Conservation (phyloP, 1,140 invertebrate genomes). For the Plodia interpunctella region DNA sequence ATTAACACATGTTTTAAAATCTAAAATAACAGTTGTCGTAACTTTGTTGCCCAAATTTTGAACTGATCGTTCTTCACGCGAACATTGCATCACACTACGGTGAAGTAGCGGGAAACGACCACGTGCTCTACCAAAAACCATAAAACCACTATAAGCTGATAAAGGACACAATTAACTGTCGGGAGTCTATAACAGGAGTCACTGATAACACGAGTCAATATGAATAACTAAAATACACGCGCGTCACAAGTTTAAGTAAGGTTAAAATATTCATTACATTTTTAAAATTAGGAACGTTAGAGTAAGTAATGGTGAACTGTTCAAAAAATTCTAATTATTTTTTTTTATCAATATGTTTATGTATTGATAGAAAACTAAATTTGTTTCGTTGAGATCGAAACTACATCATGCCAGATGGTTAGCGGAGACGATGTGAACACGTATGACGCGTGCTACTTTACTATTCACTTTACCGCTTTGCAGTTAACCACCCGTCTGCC, state of each 20-base stretch:
- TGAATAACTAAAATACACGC: constrained; percentile 22
- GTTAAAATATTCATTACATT: constrained; percentile 57
- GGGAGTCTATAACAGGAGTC: constrained; percentile 8
- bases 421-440: constrained; percentile 28
- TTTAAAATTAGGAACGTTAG: background rate
- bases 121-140: constrained; percentile 52
- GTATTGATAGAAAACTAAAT: background rate
- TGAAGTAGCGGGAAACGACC: constrained; percentile 51
- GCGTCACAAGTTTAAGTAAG: constrained; percentile 33
- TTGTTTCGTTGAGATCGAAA: constrained; percentile 37
- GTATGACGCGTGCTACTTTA: constrained; percentile 56
- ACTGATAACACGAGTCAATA: constrained; percentile 43
- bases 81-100: constrained; percentile 69
- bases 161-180: constrained; percentile 22
- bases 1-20: constrained; percentile 30
- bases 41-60: constrained; percentile 21
- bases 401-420: constrained; percentile 22
- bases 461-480: constrained; percentile 54
- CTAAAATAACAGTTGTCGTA: constrained; percentile 16
- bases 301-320: background rate
- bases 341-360: background rate
- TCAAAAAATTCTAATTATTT: background rate
- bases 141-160: constrained; percentile 45
- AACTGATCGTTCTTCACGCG: constrained; percentile 49
- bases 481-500: constrained; percentile 62